Conservation (phyloP, 2,888 invertebrate genomes). For the Oscheius onirici region DNA sequence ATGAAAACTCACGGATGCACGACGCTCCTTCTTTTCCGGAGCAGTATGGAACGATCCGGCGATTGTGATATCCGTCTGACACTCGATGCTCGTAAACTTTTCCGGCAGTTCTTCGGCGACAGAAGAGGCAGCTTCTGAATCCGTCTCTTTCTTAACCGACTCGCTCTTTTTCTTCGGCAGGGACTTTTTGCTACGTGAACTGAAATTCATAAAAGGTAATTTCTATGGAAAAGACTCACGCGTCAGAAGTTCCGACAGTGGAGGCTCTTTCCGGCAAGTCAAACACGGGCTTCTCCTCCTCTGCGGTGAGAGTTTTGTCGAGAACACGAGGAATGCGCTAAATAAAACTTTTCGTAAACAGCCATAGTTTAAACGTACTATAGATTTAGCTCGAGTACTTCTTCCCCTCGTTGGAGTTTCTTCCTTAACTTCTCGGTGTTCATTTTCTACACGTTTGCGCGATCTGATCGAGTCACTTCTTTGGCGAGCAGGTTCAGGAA, state of each 20-base stretch:
- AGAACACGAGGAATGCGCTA: too few relatives aligned
- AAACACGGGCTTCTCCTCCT: neutral
- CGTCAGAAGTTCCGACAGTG: neutral
- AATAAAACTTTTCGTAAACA: too few relatives aligned
- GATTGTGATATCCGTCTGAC: constrained; percentile 25
- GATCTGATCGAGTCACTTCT: too few relatives aligned
- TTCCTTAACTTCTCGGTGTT: neutral
- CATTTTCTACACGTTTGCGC: too few relatives aligned
- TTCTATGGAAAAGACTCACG: too few relatives aligned
- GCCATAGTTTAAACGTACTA: too few relatives aligned
- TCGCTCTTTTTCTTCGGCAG: neutral
- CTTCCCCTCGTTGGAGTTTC: neutral
- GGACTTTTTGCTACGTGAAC: neutral
- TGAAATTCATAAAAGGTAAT: too few relatives aligned
- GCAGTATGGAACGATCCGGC: neutral
- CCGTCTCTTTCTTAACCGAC: neutral
- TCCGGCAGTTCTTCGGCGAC: neutral
- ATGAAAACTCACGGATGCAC: neutral
- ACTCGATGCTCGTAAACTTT: neutral
- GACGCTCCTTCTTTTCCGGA: constrained; percentile 20
- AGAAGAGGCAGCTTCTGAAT: neutral
- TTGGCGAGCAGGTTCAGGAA: too few relatives aligned
- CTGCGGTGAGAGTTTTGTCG: too few relatives aligned
- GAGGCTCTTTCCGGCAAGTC: neutral
- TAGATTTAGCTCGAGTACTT: too few relatives aligned